Evolutionary conservation across 2,113 vertebrate species (phyloP), one percentile per base, ranked within the genome.

Genomic region (Pelecanus crispus): DNA sequence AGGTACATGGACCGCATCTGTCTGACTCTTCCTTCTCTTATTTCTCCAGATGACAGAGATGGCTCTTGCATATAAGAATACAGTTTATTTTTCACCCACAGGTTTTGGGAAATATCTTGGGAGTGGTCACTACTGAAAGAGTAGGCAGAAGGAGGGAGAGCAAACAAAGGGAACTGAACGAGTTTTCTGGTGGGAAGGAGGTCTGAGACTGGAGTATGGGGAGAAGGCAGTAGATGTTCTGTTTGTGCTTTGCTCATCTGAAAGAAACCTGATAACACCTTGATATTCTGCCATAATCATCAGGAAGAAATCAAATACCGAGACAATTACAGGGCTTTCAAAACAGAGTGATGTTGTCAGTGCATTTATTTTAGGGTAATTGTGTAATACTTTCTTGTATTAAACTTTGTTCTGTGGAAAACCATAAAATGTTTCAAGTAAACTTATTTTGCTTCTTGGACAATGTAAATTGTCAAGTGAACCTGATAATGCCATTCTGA

Each of bases 1-100:
- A 36, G 31, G 24, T 40, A 5, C 1, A 0, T 8, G 10, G 42
- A 5, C n/a, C 2, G 0, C 25, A 65, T 68, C 28, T 65, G 5
- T 52, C 49, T 36, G 14, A 28, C 38, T 67, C n/a, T 38, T 82
- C 38, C 32, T 90, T 77, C 36, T 74, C 22, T 52, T 53, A 2
- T 13, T 88, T 72, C 45, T 73, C 8, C 7, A 11, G 24, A 11
- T 83, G 52, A 12, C 32, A 29, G 44, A 29, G 34, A 7, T 73
- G 77, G 3, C 34, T 77, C 24, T 55, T 50, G 13, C 17, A 1
- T 15, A 2, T 31, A 25, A 59, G 10, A 49, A 49, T 18, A 53
- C 5, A 20, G 7, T 52, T 84, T 67, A 29, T 9, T 59, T 8
- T 94, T 52, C 18, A 26, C 17, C 17, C 2, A 1, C 4, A 14